phyloP scores from a whole-genome alignment of 2,888 invertebrate species.

The Drosophila dives region DNA sequence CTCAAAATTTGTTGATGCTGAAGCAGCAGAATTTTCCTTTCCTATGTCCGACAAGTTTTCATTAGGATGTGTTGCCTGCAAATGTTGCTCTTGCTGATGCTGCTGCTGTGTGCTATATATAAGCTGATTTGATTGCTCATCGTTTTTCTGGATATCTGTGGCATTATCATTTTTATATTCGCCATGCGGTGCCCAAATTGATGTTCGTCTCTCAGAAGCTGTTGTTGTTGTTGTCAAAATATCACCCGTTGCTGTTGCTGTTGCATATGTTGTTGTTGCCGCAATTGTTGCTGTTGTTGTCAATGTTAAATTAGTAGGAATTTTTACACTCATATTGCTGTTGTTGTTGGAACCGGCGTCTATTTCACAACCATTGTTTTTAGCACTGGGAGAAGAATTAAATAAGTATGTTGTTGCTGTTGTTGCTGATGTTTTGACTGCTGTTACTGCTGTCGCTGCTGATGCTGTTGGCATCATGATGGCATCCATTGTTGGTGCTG shows the following conservation, averaged over 20 bases:
- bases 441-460: background rate
- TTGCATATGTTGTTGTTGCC: background rate
- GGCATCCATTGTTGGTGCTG: conserved; percentile 45
- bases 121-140: conserved; percentile 7
- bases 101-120: conserved; percentile 34
- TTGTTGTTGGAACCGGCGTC: conserved; percentile 56
- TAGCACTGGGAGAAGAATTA: conserved; percentile 48
- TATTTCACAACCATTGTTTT: conserved; percentile 74
- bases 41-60: conserved; percentile 63
- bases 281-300: conserved; percentile 38
- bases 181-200: conserved; percentile 65
- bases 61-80: conserved; percentile 37
- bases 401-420: conserved; percentile 27
- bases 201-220: conserved; percentile 21
- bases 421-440: background rate
- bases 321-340: conserved; percentile 55
- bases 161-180: conserved; percentile 39
- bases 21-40: conserved; percentile 33
- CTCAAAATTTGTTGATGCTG: conserved; percentile 35
- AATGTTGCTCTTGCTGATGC: conserved; percentile 38
- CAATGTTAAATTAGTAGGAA: conserved; percentile 65
- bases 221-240: conserved; percentile 28
- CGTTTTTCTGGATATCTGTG: background rate
- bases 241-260: conserved; percentile 52
- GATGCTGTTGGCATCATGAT: background rate